Percentiles rank a stretch among this genome's conserved stretches.
phyloP scores from a whole-genome alignment of 2,113 vertebrate species.

The Pantherophis guttatus region DNA sequence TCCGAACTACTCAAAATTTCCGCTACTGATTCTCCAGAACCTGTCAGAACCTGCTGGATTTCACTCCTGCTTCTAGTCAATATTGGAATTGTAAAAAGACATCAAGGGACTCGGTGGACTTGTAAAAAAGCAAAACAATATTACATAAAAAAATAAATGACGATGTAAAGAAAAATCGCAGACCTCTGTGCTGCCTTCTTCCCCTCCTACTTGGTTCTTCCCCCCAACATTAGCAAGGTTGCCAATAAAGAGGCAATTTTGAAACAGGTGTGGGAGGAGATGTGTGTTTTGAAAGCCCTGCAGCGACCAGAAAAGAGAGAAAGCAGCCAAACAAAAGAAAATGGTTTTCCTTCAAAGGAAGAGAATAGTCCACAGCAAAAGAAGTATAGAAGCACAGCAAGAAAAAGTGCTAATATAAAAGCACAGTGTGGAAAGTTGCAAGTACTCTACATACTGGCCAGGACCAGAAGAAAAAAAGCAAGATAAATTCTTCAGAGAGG shows the following conservation, averaged over 20 bases:
- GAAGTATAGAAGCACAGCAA: not conserved
- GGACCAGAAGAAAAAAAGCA: not conserved
- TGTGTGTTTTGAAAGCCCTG: not conserved
- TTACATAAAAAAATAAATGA: not conserved
- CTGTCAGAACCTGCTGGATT: no score
- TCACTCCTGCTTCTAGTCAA: not conserved
- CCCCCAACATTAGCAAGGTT: not conserved
- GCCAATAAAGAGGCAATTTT: not conserved
- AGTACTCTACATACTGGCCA: not conserved
- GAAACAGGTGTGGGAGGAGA: not conserved
- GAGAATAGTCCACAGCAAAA: not conserved
- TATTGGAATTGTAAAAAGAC: not conserved
- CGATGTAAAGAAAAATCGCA: not conserved
- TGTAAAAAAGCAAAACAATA: not conserved
- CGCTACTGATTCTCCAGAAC: no score
- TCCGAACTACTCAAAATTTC: no score
- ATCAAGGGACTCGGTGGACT: not conserved
- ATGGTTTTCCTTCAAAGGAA: not conserved
- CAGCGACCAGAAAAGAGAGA: not conserved
- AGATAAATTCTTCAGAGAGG: not conserved
- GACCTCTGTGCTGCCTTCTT: not conserved
- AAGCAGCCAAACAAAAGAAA: not conserved
- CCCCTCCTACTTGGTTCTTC: not conserved
- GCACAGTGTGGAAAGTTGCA: not conserved
- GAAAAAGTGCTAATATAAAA: not conserved